Conservation (phyloP, 2,113 vertebrate species). For the Tachycineta bicolor region DNA sequence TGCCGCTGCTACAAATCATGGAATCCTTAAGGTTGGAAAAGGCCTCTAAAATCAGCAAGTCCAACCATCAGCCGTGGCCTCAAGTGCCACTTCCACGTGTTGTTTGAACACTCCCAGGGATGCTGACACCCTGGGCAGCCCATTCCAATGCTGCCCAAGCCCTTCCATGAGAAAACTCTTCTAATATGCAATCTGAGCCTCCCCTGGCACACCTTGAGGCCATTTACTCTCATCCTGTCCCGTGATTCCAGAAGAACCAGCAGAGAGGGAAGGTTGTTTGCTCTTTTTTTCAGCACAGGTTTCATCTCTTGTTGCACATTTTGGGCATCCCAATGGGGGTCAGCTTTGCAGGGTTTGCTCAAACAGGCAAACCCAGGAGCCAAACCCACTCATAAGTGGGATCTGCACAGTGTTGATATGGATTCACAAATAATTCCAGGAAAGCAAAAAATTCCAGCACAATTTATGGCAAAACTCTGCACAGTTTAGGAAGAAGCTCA, state of each 20-base stretch:
- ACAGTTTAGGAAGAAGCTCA: background rate
- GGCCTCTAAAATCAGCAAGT: background rate
- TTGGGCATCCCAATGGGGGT: fast-evolving
- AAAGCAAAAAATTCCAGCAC: background rate
- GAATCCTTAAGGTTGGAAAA: background rate
- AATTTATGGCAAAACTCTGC: background rate
- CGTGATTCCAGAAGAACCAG: background rate
- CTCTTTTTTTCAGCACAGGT: background rate
- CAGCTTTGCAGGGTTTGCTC: background rate
- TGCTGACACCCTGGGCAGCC: background rate
- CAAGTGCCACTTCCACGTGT: background rate
- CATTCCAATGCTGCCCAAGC: background rate
- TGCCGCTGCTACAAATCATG: background rate
- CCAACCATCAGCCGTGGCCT: background rate
- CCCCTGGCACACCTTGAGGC: background rate
- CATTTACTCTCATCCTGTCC: background rate
- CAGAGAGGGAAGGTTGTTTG: background rate
- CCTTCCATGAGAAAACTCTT: background rate
- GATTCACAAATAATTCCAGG: background rate
- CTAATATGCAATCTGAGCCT: background rate
- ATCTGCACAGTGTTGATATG: background rate
- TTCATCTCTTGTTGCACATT: background rate
- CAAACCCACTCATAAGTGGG: background rate
- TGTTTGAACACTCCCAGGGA: background rate
- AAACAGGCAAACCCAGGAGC: background rate